phyloP scores from a whole-genome alignment of 2,797 vertebrate genomes.

The Enteromius paludinosus region DNA sequence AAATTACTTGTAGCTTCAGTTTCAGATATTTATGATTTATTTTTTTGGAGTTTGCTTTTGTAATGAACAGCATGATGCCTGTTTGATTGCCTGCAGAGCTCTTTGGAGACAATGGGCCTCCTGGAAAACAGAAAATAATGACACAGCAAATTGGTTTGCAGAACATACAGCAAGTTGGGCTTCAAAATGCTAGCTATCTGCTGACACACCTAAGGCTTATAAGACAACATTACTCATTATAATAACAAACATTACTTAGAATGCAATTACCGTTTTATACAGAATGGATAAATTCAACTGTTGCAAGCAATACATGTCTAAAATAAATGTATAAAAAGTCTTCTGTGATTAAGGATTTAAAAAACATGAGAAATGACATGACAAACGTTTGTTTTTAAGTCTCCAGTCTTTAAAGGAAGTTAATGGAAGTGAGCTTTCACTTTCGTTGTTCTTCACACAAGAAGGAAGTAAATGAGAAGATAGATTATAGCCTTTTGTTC shows the following conservation, averaged over 20 bases:
- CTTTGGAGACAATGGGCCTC: slow-evolving; percentile 13
- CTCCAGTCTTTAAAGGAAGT: slow-evolving; percentile 38
- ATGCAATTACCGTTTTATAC: slow-evolving; percentile 11
- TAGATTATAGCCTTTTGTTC: not conserved
- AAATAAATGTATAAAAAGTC: too few species aligned
- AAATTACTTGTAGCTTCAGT: not conserved
- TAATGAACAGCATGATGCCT: slow-evolving; percentile 23
- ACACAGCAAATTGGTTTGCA: slow-evolving; percentile 20
- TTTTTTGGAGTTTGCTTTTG: slow-evolving; percentile 19
- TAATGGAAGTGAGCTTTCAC: slow-evolving; percentile 24
- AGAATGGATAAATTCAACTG: not conserved
- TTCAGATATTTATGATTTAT: slow-evolving; percentile 32
- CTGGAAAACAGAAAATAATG: slow-evolving; percentile 34
- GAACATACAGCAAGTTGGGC: slow-evolving; percentile 17
- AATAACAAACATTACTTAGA: too few species aligned
- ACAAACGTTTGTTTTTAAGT: not conserved
- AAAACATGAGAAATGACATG: not conserved
- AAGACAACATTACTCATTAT: slow-evolving; percentile 4
- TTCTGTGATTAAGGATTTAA: not conserved
- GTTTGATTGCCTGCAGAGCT: slow-evolving; percentile 15
- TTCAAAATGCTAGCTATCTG: not conserved
- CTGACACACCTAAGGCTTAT: slow-evolving; percentile 24
- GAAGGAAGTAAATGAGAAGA: slow-evolving; percentile 22
- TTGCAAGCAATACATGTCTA: not conserved
- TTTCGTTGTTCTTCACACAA: not conserved